phyloP scores from a whole-genome alignment of 2,113 vertebrate species.

The Trochalopteron elliotii region DNA sequence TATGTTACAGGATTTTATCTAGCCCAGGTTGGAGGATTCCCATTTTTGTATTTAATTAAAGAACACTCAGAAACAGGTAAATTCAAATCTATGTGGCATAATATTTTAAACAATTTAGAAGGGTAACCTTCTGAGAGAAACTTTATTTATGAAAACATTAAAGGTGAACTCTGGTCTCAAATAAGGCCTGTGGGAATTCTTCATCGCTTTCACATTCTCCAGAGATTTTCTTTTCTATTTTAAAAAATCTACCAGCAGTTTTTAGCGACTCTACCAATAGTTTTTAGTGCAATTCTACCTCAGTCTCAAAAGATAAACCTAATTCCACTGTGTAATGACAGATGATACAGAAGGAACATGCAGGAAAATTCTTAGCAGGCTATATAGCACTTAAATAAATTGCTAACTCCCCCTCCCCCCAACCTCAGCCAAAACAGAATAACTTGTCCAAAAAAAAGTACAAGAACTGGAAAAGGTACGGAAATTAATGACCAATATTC shows the following conservation, averaged over 20 bases:
- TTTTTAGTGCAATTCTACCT: not conserved
- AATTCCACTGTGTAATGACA: not conserved
- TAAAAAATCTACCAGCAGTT: not conserved
- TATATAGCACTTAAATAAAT: not conserved
- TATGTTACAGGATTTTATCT: not conserved
- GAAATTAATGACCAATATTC: not conserved
- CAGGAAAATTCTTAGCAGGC: not conserved
- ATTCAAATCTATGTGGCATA: not conserved
- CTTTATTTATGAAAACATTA: not conserved
- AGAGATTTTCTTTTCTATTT: not conserved
- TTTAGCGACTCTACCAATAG: not conserved
- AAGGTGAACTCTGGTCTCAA: not conserved
- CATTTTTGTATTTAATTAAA: not conserved
- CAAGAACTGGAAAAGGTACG: accelerated
- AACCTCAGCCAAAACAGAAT: not conserved
- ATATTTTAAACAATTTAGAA: not conserved
- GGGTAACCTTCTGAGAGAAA: not conserved
- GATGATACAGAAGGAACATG: not conserved
- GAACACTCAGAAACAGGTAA: not conserved
- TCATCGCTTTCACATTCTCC: not conserved
- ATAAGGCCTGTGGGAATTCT: not conserved
- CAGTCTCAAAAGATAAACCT: not conserved
- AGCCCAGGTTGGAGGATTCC: not conserved
- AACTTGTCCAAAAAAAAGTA: not conserved
- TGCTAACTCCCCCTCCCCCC: not conserved